Evolutionary conservation across 1,140 invertebrate species (phyloP).

Genomic region (Sycophaga agraensis): DNA sequence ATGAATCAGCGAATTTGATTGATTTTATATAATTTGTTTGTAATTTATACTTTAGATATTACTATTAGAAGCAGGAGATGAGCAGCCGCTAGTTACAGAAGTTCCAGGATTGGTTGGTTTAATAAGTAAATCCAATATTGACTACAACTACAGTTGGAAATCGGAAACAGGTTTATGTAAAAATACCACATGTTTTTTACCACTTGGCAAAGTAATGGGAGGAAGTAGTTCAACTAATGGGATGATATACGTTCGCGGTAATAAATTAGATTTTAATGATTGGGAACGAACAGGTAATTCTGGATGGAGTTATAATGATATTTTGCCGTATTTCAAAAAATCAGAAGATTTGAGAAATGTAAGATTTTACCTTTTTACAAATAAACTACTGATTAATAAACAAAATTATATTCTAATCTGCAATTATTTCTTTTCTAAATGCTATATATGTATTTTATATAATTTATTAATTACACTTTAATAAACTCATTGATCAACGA

Average conservation of each 20-base stretch:
- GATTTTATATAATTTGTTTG: not conserved
- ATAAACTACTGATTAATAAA: not conserved
- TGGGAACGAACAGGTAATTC: constrained; percentile 72
- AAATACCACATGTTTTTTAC: constrained; percentile 5
- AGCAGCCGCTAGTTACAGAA: constrained; percentile 48
- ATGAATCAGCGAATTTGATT: too few species aligned
- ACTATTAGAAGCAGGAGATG: constrained; percentile 46
- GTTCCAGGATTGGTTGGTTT: constrained; percentile 44
- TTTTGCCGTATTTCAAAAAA: constrained; percentile 77
- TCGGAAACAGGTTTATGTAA: constrained; percentile 39
- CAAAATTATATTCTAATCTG: too few species aligned
- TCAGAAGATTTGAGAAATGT: constrained; percentile 64
- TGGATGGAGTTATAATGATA: constrained; percentile 81
- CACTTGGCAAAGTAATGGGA: constrained; percentile 52
- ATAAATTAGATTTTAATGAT: constrained; percentile 66
- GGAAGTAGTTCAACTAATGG: constrained; percentile 74
- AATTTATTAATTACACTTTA: too few species aligned
- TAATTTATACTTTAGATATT: too few species aligned
- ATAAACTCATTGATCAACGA: too few species aligned
- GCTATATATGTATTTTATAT: too few species aligned
- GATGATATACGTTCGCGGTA: constrained; percentile 71
- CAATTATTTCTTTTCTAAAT: too few species aligned
- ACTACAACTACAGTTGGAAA: constrained; percentile 58
- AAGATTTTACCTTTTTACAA: not conserved
- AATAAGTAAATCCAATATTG: constrained; percentile 47